phyloP scores from a whole-genome alignment of 2,888 invertebrate species.

The Dolichomitus sp. region DNA sequence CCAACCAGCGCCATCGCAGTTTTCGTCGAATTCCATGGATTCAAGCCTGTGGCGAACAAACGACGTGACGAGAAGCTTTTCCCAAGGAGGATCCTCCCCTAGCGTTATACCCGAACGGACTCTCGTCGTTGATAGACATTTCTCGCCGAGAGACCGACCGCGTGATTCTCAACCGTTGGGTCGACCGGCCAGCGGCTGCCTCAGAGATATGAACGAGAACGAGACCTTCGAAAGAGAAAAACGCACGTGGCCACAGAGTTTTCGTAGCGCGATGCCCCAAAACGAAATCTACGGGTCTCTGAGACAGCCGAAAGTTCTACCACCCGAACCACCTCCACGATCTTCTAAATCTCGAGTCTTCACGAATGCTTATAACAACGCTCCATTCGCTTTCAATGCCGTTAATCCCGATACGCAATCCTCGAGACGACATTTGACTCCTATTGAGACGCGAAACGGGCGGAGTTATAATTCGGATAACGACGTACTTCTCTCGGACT shows the following conservation, averaged over 20 bases:
- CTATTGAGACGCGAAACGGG: background rate
- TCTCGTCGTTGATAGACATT: conserved; percentile 14
- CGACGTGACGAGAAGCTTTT: conserved; percentile 1
- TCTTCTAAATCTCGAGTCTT: conserved; percentile 87
- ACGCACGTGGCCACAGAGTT: conserved; percentile 35
- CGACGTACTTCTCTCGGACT: conserved; percentile 32
- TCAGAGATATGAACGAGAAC: conserved; percentile 35
- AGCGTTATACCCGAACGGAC: background rate
- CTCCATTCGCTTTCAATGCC: conserved; percentile 18
- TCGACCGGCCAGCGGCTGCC: background rate
- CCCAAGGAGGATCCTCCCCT: background rate
- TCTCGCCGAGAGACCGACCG: background rate
- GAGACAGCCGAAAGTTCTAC: conserved; percentile 81
- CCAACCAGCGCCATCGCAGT: background rate
- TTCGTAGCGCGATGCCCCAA: conserved; percentile 1
- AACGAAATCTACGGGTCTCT: conserved; percentile 48
- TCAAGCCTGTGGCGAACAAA: background rate
- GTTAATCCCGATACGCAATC: background rate
- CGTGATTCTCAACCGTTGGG: background rate
- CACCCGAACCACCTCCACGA: conserved; percentile 94
- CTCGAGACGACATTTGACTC: conserved; percentile 9
- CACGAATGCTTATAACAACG: conserved; percentile 49
- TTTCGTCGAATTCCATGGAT: conserved; percentile 17
- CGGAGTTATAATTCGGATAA: conserved; percentile 62
- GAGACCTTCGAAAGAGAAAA: conserved; percentile 44